phyloP scores from a whole-genome alignment of 2,797 vertebrate species.

The Gallinago solitaria region DNA sequence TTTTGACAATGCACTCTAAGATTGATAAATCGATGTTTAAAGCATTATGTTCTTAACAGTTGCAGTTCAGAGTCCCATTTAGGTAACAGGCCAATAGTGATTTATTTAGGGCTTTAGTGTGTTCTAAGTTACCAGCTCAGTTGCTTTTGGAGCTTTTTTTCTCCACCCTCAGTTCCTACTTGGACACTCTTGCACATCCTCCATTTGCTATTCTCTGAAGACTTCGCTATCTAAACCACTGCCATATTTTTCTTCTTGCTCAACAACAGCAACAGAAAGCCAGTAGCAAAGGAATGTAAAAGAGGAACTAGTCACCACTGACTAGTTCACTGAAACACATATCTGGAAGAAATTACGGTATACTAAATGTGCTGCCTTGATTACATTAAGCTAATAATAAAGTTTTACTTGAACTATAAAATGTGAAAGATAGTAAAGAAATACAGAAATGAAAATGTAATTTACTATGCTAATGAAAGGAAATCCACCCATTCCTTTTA shows the following conservation, averaged over 20 bases:
- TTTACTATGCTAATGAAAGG: neutral
- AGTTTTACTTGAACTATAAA: neutral
- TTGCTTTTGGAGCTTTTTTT: constrained; percentile 4
- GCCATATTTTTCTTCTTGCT: neutral
- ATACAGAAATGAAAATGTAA: neutral
- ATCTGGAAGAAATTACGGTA: neutral
- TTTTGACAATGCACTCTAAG: neutral
- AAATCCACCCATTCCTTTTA: neutral
- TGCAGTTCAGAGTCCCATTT: neutral
- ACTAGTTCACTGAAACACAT: neutral
- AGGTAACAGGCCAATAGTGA: neutral
- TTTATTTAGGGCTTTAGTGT: neutral
- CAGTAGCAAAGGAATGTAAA: neutral
- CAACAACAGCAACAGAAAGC: neutral
- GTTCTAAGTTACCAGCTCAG: neutral
- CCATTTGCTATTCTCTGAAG: neutral
- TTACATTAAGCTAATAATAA: neutral
- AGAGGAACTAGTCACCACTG: neutral
- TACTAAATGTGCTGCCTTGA: neutral
- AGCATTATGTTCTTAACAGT: neutral
- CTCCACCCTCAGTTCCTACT: neutral
- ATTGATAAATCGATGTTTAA: neutral
- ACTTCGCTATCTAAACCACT: neutral
- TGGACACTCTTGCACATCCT: neutral
- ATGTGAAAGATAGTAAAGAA: neutral